A percentile compares a stretch with the other conserved stretches of the same genome.
phyloP scores from a whole-genome alignment of 2,797 vertebrate species.

The Halcyon badia region DNA sequence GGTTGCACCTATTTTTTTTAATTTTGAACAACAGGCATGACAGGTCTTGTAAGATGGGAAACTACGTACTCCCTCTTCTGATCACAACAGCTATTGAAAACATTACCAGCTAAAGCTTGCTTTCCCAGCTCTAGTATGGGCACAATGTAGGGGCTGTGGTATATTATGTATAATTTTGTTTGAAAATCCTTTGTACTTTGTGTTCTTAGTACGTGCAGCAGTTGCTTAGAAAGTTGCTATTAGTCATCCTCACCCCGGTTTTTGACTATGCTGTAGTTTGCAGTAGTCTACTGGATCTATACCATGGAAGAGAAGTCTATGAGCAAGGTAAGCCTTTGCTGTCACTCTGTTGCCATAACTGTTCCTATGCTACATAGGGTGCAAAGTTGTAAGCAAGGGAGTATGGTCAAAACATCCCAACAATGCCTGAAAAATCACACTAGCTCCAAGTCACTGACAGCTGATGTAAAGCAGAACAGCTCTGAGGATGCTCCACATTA shows the following conservation, averaged over 20 bases:
- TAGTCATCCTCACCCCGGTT: neutral
- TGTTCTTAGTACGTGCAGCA: neutral
- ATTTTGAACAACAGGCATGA: neutral
- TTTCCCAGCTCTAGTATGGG: neutral
- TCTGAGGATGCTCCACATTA: neutral
- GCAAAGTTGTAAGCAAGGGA: neutral
- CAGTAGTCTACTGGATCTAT: neutral
- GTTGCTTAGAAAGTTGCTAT: neutral
- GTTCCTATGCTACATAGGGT: neutral
- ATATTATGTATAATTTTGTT: neutral
- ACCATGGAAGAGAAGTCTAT: neutral
- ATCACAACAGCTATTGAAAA: neutral
- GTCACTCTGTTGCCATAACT: neutral
- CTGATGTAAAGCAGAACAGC: neutral
- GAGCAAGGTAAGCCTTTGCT: neutral
- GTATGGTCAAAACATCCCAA: neutral
- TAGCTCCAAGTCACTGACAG: neutral
- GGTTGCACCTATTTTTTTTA: neutral
- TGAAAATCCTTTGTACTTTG: neutral
- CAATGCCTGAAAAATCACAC: neutral
- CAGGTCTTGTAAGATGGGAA: neutral
- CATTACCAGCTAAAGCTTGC: neutral
- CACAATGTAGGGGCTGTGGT: neutral
- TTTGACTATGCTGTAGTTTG: neutral
- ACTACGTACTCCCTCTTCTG: accelerated